Evolutionary conservation across 2,888 invertebrate species (phyloP).

Genomic region (Prosopocoilus inquinatus): DNA sequence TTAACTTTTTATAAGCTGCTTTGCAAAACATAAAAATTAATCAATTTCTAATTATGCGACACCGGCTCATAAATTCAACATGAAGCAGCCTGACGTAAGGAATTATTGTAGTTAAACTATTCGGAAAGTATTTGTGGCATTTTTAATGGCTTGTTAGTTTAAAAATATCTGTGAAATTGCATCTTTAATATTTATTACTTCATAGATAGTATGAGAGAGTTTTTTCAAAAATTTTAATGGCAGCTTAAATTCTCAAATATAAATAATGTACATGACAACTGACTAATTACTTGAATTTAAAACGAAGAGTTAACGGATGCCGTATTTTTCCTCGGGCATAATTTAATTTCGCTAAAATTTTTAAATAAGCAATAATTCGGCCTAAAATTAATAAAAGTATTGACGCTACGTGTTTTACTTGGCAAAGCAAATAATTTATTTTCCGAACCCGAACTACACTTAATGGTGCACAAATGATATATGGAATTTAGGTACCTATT

Average conservation of each 20-base stretch:
- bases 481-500: too few species aligned
- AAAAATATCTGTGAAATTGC: slow-evolving; percentile 42
- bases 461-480: too few species aligned
- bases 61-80: slow-evolving; percentile 43
- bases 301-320: slow-evolving; percentile 11
- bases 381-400: too few species aligned
- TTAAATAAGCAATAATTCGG: too few species aligned
- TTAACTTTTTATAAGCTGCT: slow-evolving; percentile 31
- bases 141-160: slow-evolving; percentile 42
- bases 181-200: slow-evolving; percentile 39
- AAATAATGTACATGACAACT: slow-evolving; percentile 16
- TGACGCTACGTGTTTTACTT: too few species aligned
- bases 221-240: slow-evolving; percentile 21
- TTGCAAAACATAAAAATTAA: slow-evolving; percentile 49
- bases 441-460: too few species aligned
- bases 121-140: slow-evolving; percentile 44
- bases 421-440: too few species aligned
- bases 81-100: slow-evolving; percentile 33
- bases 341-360: too few species aligned
- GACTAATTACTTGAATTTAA: slow-evolving; percentile 10
- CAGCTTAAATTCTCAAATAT: slow-evolving; percentile 10
- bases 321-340: not conserved
- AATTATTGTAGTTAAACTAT: slow-evolving; percentile 44
- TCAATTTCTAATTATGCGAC: slow-evolving; percentile 52
- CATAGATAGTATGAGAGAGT: slow-evolving; percentile 26